Percentiles rank a stretch among this genome's conserved stretches.
phyloP scores from a whole-genome alignment of 2,888 invertebrate genomes.

The Gastrophysa polygoni region DNA sequence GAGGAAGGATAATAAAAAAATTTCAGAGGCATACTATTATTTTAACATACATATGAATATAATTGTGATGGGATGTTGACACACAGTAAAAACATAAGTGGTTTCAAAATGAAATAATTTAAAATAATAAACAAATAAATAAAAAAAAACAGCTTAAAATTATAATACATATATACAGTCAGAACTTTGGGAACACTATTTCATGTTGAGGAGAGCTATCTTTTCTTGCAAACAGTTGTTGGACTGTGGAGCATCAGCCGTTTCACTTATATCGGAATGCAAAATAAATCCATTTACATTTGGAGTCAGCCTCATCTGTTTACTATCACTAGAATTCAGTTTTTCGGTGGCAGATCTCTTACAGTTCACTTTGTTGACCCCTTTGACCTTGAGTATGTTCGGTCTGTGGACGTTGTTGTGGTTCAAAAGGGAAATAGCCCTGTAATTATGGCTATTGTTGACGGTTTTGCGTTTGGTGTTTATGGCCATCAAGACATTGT shows the following conservation, averaged over 20 bases:
- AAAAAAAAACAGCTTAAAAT: slow-evolving; percentile 27
- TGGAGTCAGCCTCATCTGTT: slow-evolving; percentile 48
- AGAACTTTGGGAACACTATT: slow-evolving; percentile 36
- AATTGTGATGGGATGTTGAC: slow-evolving; percentile 25
- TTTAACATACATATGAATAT: slow-evolving; percentile 22
- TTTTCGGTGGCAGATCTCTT: slow-evolving; percentile 50
- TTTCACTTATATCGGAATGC: slow-evolving; percentile 51
- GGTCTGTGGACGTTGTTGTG: slow-evolving; percentile 43
- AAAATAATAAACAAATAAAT: slow-evolving; percentile 30
- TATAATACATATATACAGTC: slow-evolving; percentile 33
- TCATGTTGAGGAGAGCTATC: slow-evolving; percentile 50
- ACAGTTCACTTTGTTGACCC: slow-evolving; percentile 45
- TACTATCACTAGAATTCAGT: slow-evolving; percentile 47
- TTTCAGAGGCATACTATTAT: background rate
- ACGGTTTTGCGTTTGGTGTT: slow-evolving; percentile 44
- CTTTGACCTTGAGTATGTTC: slow-evolving; percentile 49
- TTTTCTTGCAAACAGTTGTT: slow-evolving; percentile 33
- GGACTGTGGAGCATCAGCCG: slow-evolving; percentile 46
- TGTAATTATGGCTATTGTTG: slow-evolving; percentile 39
- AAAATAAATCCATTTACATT: slow-evolving; percentile 52
- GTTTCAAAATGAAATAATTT: slow-evolving; percentile 26
- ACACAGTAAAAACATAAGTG: slow-evolving; percentile 28
- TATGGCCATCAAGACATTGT: slow-evolving; percentile 52
- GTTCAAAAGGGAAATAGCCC: slow-evolving; percentile 41
- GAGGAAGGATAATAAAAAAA: no score